Conservation (phyloP, 2,113 vertebrate genomes). For the Ceyx margarethae region DNA sequence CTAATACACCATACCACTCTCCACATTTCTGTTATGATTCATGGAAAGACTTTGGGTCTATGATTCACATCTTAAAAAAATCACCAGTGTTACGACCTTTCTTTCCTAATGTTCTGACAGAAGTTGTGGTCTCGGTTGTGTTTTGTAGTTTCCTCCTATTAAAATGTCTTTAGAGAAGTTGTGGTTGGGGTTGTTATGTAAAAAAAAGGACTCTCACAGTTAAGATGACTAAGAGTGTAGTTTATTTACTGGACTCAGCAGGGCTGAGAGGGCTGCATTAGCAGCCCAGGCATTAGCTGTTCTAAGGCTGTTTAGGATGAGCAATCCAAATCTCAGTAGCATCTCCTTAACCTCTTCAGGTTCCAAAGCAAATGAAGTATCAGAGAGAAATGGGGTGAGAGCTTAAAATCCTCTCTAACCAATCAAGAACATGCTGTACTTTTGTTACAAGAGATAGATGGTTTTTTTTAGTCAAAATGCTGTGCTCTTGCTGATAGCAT, state of each 20-base stretch:
- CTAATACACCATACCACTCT: background rate
- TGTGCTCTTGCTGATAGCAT: background rate
- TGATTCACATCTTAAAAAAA: constrained; percentile 6
- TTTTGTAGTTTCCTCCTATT: constrained; percentile 24
- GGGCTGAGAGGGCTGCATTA: background rate
- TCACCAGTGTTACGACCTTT: background rate
- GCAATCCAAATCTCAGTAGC: background rate
- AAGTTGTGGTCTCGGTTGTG: constrained; percentile 14
- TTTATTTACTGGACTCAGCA: background rate
- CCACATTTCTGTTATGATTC: constrained; percentile 23
- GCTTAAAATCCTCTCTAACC: background rate
- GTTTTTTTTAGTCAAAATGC: background rate
- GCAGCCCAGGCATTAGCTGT: background rate
- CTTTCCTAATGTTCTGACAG: constrained; percentile 24
- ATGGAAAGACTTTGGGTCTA: constrained; percentile 17
- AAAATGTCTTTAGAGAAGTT: constrained; percentile 28
- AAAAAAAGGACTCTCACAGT: constrained; percentile 3
- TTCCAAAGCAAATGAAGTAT: background rate
- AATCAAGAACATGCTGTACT: background rate
- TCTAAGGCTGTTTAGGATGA: background rate
- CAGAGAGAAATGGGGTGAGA: background rate
- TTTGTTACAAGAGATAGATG: background rate
- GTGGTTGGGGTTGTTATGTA: constrained; percentile 7
- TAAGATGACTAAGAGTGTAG: background rate
- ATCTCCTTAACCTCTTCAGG: background rate